phyloP scores from a whole-genome alignment of 2,888 invertebrate genomes.

The Harpagoxenus sublaevis region DNA sequence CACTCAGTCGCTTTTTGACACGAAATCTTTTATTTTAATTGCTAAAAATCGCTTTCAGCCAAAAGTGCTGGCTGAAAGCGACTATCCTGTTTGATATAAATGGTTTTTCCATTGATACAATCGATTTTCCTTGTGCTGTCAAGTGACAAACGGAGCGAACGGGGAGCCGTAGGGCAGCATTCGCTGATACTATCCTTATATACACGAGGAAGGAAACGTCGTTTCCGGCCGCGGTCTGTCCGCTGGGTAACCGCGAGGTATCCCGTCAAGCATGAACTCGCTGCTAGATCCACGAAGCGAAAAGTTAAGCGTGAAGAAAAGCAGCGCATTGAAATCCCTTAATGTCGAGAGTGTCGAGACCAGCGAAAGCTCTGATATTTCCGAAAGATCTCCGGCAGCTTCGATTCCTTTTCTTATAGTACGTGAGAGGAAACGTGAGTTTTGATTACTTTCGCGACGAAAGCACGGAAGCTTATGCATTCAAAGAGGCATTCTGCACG shows the following conservation, averaged over 20 bases:
- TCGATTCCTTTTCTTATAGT: background rate
- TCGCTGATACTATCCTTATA: constrained; percentile 59
- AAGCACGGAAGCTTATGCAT: background rate
- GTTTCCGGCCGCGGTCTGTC: constrained; percentile 61
- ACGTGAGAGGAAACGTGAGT: background rate
- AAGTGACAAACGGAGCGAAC: constrained; percentile 1
- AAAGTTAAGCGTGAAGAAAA: constrained; percentile 23
- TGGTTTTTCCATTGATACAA: constrained; percentile 2
- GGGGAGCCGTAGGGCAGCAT: constrained; percentile 7
- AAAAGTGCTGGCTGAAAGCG: background rate
- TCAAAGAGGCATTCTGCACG: background rate
- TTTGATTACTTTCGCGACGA: background rate
- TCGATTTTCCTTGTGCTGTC: constrained; percentile 4
- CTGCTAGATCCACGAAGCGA: constrained; percentile 12
- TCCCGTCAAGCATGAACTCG: constrained; percentile 16
- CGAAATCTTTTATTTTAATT: background rate
- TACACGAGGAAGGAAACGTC: constrained; percentile 69
- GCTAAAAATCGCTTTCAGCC: background rate
- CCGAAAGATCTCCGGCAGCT: background rate
- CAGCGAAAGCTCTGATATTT: background rate
- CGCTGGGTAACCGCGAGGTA: constrained; percentile 19
- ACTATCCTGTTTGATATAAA: background rate
- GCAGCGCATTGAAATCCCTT: background rate
- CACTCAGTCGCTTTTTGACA: background rate
- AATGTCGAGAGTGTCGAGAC: background rate